Evolutionary conservation across 64 coral and sea anemone genomes (phyloP).

Genomic region (Montipora foliosa): DNA sequence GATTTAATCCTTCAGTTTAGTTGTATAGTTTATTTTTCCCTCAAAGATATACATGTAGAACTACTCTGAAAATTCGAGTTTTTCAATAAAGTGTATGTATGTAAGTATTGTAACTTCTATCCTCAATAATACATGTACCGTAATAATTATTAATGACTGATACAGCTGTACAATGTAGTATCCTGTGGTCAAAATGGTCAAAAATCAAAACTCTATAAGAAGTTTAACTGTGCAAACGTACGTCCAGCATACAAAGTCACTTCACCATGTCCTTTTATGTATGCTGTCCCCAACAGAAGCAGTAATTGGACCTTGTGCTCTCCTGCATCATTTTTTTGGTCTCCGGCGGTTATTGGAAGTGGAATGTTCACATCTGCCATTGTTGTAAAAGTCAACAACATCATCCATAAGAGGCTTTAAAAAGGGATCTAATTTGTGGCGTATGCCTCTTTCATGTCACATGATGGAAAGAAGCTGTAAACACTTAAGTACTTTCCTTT

Average conservation of each 20-base stretch:
- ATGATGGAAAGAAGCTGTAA: slow-evolving; percentile 59
- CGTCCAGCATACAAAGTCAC: slow-evolving; percentile 55
- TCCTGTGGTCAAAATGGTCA: too few relatives aligned
- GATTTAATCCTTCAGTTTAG: too few relatives aligned
- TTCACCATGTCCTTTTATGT: slow-evolving; percentile 53
- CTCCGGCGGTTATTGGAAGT: background rate
- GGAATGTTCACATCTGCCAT: slow-evolving; percentile 4
- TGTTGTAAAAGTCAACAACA: slow-evolving; percentile 55
- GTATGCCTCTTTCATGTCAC: slow-evolving; percentile 42
- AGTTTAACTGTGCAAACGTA: background rate
- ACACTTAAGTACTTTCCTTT: slow-evolving; percentile 35
- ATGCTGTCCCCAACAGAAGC: too few relatives aligned
- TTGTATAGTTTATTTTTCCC: too few relatives aligned
- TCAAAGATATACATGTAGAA: too few relatives aligned
- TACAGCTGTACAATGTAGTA: too few relatives aligned
- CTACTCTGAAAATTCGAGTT: too few relatives aligned
- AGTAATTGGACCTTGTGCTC: slow-evolving; percentile 31
- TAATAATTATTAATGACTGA: too few relatives aligned
- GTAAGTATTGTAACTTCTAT: too few relatives aligned
- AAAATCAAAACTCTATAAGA: too few relatives aligned
- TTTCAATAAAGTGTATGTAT: too few relatives aligned
- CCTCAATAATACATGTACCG: too few relatives aligned
- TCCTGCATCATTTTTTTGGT: slow-evolving; percentile 6
- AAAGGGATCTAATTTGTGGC: slow-evolving; percentile 63
- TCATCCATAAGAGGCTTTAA: slow-evolving; percentile 58